Conservation (phyloP, 2,113 vertebrate species). For the Lanius collurio region DNA sequence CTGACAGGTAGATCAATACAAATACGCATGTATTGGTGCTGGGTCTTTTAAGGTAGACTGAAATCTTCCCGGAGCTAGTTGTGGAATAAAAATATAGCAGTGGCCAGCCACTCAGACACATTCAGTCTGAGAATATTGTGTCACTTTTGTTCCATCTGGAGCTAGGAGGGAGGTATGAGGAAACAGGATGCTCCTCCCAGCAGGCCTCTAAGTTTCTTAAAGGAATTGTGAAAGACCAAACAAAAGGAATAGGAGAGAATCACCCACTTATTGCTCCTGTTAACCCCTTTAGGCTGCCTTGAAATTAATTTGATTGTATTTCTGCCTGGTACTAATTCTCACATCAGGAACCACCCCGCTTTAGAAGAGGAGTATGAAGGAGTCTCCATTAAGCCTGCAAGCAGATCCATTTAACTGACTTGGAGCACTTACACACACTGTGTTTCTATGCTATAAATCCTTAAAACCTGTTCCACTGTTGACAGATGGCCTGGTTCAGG, state of each 20-base stretch:
- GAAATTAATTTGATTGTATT: background rate
- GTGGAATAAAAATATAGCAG: background rate
- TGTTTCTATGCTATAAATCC: background rate
- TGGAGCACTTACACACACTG: background rate
- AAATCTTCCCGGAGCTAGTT: background rate
- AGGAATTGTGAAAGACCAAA: background rate
- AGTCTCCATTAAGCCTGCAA: background rate
- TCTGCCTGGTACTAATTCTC: background rate
- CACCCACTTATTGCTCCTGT: background rate
- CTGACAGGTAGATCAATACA: background rate
- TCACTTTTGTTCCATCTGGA: background rate
- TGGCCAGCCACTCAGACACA: background rate
- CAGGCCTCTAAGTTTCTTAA: background rate
- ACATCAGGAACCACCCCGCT: background rate
- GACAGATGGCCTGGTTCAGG: conserved; percentile 29
- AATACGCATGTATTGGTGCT: background rate
- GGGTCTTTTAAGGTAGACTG: background rate
- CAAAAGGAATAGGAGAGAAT: background rate
- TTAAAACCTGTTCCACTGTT: conserved; percentile 16
- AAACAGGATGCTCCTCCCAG: conserved; percentile 16
- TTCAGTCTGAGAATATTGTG: background rate
- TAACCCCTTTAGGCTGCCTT: background rate
- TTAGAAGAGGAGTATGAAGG: background rate
- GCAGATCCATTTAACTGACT: background rate
- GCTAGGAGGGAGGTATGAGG: background rate